A percentile compares a stretch with the other conserved stretches of the same genome.
Evolutionary conservation across 2,888 invertebrate genomes (phyloP).

Genomic region (Celastrina argiolus): DNA sequence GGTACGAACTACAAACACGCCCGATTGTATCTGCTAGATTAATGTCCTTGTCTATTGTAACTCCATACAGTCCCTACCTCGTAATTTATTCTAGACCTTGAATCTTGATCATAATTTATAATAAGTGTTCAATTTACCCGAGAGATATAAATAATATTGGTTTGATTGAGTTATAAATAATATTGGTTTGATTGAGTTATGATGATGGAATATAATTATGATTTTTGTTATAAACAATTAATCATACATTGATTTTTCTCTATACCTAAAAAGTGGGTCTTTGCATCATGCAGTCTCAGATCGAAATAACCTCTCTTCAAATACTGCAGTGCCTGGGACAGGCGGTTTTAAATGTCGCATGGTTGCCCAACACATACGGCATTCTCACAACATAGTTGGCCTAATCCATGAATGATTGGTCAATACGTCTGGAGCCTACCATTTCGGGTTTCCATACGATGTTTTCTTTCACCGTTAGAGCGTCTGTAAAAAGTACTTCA

Average conservation of each 20-base stretch:
- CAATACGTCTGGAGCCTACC: too few species aligned
- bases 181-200: not conserved
- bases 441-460: too few species aligned
- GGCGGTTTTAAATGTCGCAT: too few species aligned
- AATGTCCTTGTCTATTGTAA: conserved; percentile 55
- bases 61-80: conserved; percentile 45
- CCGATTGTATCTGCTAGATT: conserved; percentile 70
- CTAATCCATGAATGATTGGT: too few species aligned
- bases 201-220: not conserved
- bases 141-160: not conserved
- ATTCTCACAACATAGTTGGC: too few species aligned
- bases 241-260: not conserved
- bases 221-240: not conserved
- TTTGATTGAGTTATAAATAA: not conserved
- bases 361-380: too few species aligned
- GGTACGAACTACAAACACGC: conserved; percentile 39
- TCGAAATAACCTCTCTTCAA: too few species aligned
- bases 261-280: not conserved
- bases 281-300: too few species aligned
- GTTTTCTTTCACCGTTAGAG: too few species aligned
- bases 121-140: conserved; percentile 13
- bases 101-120: conserved; percentile 15
- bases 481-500: too few species aligned
- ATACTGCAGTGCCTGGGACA: too few species aligned
- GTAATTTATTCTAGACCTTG: conserved; percentile 42